Base-by-base conservation (phyloP, 2,797 vertebrate genomes). In the Euphonia xanthogaster region DNA sequence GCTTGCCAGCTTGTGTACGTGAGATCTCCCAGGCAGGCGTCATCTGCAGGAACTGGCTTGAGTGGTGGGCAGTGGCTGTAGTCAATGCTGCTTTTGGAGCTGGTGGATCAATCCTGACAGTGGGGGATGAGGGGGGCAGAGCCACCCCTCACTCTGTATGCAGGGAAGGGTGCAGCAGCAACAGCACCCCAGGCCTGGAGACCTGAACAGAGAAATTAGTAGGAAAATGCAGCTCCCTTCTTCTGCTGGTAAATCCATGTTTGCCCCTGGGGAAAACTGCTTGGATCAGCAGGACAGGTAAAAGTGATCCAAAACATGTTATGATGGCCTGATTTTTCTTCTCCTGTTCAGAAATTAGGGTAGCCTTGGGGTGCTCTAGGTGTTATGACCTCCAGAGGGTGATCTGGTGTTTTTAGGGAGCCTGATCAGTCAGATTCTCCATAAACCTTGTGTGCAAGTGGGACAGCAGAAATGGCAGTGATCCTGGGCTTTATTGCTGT, bases 21-120 rank as follows among this genome's bases (percentile, higher is more conserved):
- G 8, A 54, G 48, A 42, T 50, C 44, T 21, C 40, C 68, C 42
- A 45, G 25, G n/a, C 0, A 1, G 31, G 47, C 85, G n/a, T 10
- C 1, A 3, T 31, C 16, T 22, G 62, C 55, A 68, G 63, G 55
- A 82, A 4, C 21, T 3, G 3, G 15, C 0, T 0, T 47, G 31
- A 89, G 28, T 0, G 3, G 9, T 14, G 74, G 28, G 31, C 54
- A n/a, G 15, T 28, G 20, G 17, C 55, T 8, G 1, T 2, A 6
- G 70, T 47, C 30, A 53, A 1, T 12, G 20, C 33, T 62, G 6
- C 33, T 74, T 76, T 77, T 44, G 31, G 44, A 67, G 33, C 53
- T 86, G 35, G 5, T 48, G 48, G 61, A 18, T 71, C 24, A 80
- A n/a, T 60, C 28, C 48, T 67, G 65, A 39, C n/a, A 31, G 27